Evolutionary conservation across 2,888 invertebrate species (phyloP).

Genomic region (Diarsia rubi): DNA sequence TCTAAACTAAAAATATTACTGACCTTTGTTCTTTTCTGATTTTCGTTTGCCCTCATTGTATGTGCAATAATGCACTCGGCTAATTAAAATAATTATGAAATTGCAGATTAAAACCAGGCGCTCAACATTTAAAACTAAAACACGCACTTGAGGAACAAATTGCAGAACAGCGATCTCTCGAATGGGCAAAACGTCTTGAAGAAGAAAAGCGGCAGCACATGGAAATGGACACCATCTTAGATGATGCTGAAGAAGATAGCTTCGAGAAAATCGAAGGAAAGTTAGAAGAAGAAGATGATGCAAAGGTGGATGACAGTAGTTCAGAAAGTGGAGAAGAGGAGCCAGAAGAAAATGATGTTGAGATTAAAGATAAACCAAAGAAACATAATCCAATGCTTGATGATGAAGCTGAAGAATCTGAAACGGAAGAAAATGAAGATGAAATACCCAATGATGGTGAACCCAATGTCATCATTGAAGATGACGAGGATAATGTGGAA

Average conservation of each 20-base stretch:
- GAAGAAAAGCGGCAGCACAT: slow-evolving; percentile 84
- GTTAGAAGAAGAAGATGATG: slow-evolving; percentile 79
- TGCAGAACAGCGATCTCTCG: slow-evolving; percentile 92
- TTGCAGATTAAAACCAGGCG: slow-evolving; percentile 92
- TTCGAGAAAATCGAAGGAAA: slow-evolving; percentile 85
- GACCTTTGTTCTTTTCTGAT: too few relatives aligned
- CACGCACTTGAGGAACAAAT: slow-evolving; percentile 94
- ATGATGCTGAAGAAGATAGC: slow-evolving; percentile 83
- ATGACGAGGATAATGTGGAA: slow-evolving; percentile 72
- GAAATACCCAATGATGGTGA: slow-evolving; percentile 70
- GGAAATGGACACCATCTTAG: slow-evolving; percentile 79
- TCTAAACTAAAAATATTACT: background rate
- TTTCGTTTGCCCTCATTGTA: too few relatives aligned
- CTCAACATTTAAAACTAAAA: slow-evolving; percentile 93
- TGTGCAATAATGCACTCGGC: too few relatives aligned
- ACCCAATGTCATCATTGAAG: slow-evolving; percentile 64
- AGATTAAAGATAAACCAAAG: slow-evolving; percentile 82
- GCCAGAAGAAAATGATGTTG: slow-evolving; percentile 77
- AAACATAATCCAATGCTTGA: slow-evolving; percentile 84
- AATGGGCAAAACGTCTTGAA: slow-evolving; percentile 93
- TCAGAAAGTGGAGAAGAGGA: slow-evolving; percentile 90
- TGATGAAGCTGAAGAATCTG: slow-evolving; percentile 89
- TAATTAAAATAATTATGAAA: slow-evolving; percentile 5
- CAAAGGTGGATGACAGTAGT: slow-evolving; percentile 75
- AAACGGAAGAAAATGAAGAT: slow-evolving; percentile 78